Evolutionary conservation across 2,888 invertebrate species (phyloP), one percentile per base, ranked within the genome.

Genomic region (Oegoconia quadripuncta): DNA sequence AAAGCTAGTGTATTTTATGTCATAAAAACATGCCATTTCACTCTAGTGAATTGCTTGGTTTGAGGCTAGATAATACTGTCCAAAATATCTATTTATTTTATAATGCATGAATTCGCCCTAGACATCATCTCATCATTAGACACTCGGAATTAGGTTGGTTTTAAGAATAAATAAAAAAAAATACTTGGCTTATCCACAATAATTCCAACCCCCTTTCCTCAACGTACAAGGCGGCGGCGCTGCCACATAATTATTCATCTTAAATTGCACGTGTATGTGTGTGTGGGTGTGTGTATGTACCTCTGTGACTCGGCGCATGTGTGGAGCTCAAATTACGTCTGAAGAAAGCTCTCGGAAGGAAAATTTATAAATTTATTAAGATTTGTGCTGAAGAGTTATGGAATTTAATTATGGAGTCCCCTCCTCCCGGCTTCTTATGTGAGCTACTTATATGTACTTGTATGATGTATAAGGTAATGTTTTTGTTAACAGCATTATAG

Each of bases 191-290:
- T 57, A 57, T 83, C 83, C 74, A 59, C 39, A 18, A 2, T 23
- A 49, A 36, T 45, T 13, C 63, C 15, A 42, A 22, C 62, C 37
- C 37, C 26, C 55, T 73, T 71, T 69, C 67, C 68, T 64, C 55
- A 59, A 60, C 73, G 72, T 65, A 64, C 74, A 75, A 80, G 84
- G 76, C 27, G 27, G n/a, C 80, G 75, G 70, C 65, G 75, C 73
- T 75, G 80, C 87, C 84, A 86, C 83, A 86, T 86, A 87, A 87
- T 87, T 87, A 87, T 87, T 87, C 87, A 87, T 87, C 87, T 86
- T 82, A 87, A 84, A 87, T 82, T 83, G 86, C 82, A 79, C 76
- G 73, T 65, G 70, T 68, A 52, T 75, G 77, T 74, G 66, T 75
- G 77, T 77, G 67, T 71, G 70, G 53, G 12, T 26, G 22, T 15